Conservation (phyloP, 2,888 invertebrate species). For the Cataglyphis cursor region DNA sequence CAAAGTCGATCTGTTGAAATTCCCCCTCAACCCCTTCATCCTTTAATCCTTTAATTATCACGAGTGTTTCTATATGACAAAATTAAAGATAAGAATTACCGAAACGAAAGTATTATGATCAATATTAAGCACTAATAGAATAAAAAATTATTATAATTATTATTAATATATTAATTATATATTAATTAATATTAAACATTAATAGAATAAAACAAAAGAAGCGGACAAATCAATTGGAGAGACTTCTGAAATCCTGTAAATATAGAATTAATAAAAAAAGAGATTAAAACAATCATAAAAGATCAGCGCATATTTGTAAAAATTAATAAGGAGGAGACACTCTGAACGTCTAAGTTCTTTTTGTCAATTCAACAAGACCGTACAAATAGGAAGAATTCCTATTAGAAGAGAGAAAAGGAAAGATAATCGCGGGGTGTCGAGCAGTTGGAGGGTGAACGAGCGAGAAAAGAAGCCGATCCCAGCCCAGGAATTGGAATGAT, state of each 20-base stretch:
- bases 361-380: not conserved
- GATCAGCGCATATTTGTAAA: not conserved
- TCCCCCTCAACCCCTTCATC: not conserved
- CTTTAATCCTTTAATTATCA: not conserved
- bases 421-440: not conserved
- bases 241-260: not conserved
- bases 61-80: not conserved
- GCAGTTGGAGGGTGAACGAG: slow-evolving; percentile 43
- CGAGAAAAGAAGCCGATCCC: slow-evolving; percentile 57
- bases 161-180: too few species aligned
- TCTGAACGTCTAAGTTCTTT: not conserved
- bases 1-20: not conserved
- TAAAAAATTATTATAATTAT: not conserved
- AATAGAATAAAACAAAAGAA: not conserved
- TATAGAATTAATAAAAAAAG: not conserved
- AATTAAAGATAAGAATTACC: not conserved
- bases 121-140: not conserved
- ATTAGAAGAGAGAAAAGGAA: not conserved
- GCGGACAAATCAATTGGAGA: not conserved
- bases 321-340: slow-evolving; percentile 20
- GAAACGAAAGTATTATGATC: not conserved
- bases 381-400: not conserved
- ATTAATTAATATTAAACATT: too few species aligned
- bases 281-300: not conserved
- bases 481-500: slow-evolving; percentile 82